Conservation (phyloP, 2,888 invertebrate genomes). For the Tiliacea citrago region DNA sequence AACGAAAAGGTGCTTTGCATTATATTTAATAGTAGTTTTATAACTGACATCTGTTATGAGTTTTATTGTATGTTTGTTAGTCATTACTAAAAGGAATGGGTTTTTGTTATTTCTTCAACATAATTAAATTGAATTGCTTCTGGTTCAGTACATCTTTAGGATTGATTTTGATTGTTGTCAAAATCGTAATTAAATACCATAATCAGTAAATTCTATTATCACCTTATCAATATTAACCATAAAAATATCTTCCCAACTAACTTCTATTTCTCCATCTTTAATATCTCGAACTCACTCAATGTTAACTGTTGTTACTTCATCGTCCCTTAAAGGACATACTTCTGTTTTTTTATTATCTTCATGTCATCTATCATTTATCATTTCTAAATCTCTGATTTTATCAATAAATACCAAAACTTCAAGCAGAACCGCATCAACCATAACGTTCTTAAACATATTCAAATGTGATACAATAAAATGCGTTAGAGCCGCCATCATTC, state of each 20-base stretch:
- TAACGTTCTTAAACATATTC: conserved; percentile 41
- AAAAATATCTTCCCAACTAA: background rate
- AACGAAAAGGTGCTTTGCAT: conserved; percentile 48
- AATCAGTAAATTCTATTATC: background rate
- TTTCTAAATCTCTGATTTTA: background rate
- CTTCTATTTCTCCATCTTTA: background rate
- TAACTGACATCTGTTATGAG: background rate
- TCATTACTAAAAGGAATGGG: background rate
- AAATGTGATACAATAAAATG: conserved; percentile 55
- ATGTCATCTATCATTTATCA: no score
- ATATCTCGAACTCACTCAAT: background rate
- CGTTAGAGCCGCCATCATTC: conserved; percentile 36
- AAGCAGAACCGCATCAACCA: conserved; percentile 17
- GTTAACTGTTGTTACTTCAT: background rate
- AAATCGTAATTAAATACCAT: background rate
- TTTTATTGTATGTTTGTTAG: conserved; percentile 11
- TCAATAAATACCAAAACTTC: background rate
- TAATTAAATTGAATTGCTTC: background rate
- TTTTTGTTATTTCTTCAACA: background rate
- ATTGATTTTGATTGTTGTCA: background rate
- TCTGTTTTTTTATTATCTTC: background rate
- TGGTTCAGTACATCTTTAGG: no score
- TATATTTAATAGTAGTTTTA: conserved; percentile 41
- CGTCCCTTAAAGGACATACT: accelerated
- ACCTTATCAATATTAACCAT: background rate